Percentiles rank a stretch among this genome's conserved stretches.
These are phyloP conservation scores for Pygoscelis antarcticus DNA, from an alignment of 2,113 vertebrate genomes.

Conservation along the genomic window DNA sequence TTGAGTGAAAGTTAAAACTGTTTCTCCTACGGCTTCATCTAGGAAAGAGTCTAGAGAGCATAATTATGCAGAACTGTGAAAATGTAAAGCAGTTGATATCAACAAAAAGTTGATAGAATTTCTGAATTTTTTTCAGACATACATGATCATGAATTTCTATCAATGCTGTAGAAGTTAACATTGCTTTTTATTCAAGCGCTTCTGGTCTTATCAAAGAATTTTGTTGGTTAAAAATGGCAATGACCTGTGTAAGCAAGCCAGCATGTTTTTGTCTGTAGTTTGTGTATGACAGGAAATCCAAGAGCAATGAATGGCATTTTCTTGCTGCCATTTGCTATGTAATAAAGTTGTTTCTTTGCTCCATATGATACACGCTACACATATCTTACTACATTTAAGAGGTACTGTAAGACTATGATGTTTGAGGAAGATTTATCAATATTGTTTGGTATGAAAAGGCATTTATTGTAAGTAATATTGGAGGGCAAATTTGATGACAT, in stretches of 20 bases:
- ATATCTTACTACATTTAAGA: neutral
- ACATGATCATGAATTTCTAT: neutral
- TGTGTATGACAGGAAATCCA: neutral
- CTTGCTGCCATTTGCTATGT: neutral
- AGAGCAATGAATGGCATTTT: neutral
- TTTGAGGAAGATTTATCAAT: neutral
- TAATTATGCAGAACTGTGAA: neutral
- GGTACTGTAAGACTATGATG: neutral
- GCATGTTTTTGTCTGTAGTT: neutral
- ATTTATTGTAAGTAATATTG: neutral
- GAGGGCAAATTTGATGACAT: neutral
- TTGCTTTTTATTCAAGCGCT: neutral
- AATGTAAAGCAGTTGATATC: neutral
- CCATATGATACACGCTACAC: rapidly evolving
- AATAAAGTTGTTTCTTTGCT: neutral
- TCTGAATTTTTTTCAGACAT: neutral
- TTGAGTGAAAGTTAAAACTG: neutral
- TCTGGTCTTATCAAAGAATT: neutral
- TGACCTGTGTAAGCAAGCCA: neutral
- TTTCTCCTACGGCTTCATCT: neutral
- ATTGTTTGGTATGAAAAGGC: neutral
- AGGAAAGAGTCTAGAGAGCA: neutral
- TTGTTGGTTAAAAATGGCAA: neutral
- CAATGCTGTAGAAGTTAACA: neutral
- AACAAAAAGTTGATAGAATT: neutral